Percentiles rank a stretch among this genome's conserved stretches.
These are phyloP conservation scores for Xestia c-nigrum DNA, from an alignment of 2,888 invertebrate genomes.

Conservation along the genomic window DNA sequence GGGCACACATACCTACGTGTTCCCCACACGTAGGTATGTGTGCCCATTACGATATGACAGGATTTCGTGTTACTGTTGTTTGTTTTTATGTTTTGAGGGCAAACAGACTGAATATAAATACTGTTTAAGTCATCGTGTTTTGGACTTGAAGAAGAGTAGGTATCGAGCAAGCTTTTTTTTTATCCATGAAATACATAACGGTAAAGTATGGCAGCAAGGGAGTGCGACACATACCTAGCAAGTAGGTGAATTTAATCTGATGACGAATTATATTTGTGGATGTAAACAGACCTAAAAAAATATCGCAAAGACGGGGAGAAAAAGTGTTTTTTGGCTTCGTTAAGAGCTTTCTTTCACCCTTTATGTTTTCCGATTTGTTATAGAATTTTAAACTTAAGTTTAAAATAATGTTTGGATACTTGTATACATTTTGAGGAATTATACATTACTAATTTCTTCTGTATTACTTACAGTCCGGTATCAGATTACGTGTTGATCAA, in stretches of 20 bases:
- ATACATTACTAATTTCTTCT: neutral
- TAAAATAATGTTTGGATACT: neutral
- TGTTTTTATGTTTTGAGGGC: conserved; percentile 8
- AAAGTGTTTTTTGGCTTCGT: no score
- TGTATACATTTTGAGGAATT: neutral
- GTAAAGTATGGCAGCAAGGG: neutral
- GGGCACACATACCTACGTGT: no score
- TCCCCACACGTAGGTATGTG: no score
- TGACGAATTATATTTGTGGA: neutral
- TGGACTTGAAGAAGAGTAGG: neutral
- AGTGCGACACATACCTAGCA: neutral
- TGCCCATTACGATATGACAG: conserved; percentile 25
- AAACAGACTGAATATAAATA: neutral
- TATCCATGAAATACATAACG: neutral
- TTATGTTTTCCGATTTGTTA: neutral
- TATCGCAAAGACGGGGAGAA: no score
- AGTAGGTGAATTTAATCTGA: neutral
- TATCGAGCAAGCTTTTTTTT: neutral
- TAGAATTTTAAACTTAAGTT: neutral
- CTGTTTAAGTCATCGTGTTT: neutral
- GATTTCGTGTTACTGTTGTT: neutral
- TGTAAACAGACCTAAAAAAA: no score
- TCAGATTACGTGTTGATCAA: neutral
- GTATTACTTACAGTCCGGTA: neutral
- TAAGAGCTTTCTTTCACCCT: no score